Base-by-base conservation (phyloP, 92 coral and sea anemone genomes). In the Anthopleura xanthogrammica region DNA sequence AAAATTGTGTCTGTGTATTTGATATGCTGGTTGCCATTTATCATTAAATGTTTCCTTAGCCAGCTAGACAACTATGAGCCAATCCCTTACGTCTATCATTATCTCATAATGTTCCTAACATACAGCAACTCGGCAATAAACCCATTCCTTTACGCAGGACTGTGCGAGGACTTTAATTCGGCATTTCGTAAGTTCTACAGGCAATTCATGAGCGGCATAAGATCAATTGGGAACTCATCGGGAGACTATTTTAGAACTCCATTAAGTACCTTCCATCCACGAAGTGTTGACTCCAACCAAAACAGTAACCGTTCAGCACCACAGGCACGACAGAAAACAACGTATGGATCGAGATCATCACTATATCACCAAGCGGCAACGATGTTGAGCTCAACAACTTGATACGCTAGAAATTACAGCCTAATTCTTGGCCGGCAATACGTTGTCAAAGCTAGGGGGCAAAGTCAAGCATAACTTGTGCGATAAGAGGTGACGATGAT, bases 1-100 rank as follows among this genome's bases (percentile, higher is more conserved):
- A 93, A 93, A 80, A 93, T 93, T 23, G 92, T 90, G 2, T 87
- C 85, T 7, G 94, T 92, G 3, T 93, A 89, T 48, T 56, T 93
- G 52, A 72, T 93, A 64, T 93, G 98, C 77, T 93, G 98, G 95
- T 78, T 86, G 2, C 98, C 98, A 16, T 93, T 89, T 80, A 90
- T 91, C 60, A 85, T 86, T 9, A 78, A 91, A 3, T 36, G 82
- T 13, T 79, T 85, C 36, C 52, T 85, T 9, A 72, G 83, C n/a
- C 87, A 84, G 73, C 16, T 84, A 11, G 77, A 83, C 24, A 24
- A 79, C 72, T 16, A 56, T 22, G 68, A 82, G 50, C 56, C 17
- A 54, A 22, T 79, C 36, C 86, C 86, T 16, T 14, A 43, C 14
- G 88, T 75, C 64, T 48, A 88, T 57, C 92, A 87, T 52, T 85